Evolutionary conservation across 2,888 invertebrate genomes (phyloP), one percentile per base, ranked within the genome.

Genomic region (Agrotis ipsilon): DNA sequence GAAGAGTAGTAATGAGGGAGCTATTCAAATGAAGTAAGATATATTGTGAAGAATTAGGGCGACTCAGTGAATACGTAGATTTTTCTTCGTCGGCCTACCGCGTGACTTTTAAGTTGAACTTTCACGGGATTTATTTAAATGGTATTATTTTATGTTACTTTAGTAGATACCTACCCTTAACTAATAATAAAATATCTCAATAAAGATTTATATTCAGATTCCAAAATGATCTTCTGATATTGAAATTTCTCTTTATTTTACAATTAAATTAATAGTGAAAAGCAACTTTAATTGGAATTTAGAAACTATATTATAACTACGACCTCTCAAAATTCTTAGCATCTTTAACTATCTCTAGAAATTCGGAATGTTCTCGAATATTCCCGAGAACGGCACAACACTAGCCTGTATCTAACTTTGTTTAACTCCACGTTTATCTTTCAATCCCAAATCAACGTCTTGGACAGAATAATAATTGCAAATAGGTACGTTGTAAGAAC

Each of bases 1-100:
- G 32, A 52, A 71, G 64, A 77, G 67, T 77, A 78, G 81, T 81
- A 81, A 77, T 64, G 39, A 61, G 67, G 39, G 57, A 51, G 61
- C 60, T 78, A 81, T 78, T 81, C 66, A 72, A 77, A 77, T 81
- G 63, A 81, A 81, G 67, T 58, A 77, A 78, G 81, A 78, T 78
- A 81, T 78, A 78, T 77, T 81, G 81, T 67, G 45, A 54, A 61
- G 52, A 71, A 81, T 78, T 81, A 77, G 60, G 60, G 24, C 63
- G 72, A 77, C 61, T 72, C 72, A 68, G 72, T 81, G 78, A 67
- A 67, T 68, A 81, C 67, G 63, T 49, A 71, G 24, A 78, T 70
- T 71, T 60, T 70, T 80, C 80, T 64, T 58, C 60, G 63, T 64
- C 39, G 55, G 48, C 55, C 19, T 13, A 21, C 49, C 55, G 54